Percentiles rank a stretch among this genome's conserved stretches.
phyloP scores from a whole-genome alignment of 2,797 vertebrate genomes.

The Percopsis omiscomaycus region DNA sequence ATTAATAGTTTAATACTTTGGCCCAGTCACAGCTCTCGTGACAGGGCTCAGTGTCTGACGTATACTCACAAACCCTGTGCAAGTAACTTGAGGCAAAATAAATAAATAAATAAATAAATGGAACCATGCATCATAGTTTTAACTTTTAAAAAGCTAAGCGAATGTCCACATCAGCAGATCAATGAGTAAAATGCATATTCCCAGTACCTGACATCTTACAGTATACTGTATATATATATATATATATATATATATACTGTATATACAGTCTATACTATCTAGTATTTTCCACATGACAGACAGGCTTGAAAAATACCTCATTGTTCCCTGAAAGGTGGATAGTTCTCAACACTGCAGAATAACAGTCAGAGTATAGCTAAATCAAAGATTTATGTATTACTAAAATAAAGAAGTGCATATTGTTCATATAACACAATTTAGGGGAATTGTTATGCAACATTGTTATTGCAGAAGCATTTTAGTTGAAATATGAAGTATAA shows the following conservation, averaged over 20 bases:
- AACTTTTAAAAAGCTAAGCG: too few relatives aligned
- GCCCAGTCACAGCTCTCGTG: conserved; percentile 25
- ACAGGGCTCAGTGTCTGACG: conserved; percentile 9
- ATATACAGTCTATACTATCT: too few relatives aligned
- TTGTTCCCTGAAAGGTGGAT: background rate
- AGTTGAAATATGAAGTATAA: background rate
- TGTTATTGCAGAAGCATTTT: background rate
- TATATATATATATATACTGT: too few relatives aligned
- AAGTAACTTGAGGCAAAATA: too few relatives aligned
- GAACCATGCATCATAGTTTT: too few relatives aligned
- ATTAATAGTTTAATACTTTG: conserved; percentile 56
- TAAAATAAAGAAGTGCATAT: background rate
- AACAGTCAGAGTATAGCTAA: background rate
- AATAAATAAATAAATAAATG: too few relatives aligned
- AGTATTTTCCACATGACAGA: background rate
- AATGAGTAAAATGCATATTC: too few relatives aligned
- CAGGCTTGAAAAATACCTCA: background rate
- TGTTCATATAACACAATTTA: background rate
- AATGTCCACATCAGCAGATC: too few relatives aligned
- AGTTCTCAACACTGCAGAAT: background rate
- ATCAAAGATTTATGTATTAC: background rate
- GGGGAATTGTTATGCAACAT: background rate
- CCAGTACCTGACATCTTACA: too few relatives aligned
- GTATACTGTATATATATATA: too few relatives aligned
- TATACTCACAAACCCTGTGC: background rate